Conservation (phyloP, 2,888 invertebrate genomes). For the Thyatira batis region DNA sequence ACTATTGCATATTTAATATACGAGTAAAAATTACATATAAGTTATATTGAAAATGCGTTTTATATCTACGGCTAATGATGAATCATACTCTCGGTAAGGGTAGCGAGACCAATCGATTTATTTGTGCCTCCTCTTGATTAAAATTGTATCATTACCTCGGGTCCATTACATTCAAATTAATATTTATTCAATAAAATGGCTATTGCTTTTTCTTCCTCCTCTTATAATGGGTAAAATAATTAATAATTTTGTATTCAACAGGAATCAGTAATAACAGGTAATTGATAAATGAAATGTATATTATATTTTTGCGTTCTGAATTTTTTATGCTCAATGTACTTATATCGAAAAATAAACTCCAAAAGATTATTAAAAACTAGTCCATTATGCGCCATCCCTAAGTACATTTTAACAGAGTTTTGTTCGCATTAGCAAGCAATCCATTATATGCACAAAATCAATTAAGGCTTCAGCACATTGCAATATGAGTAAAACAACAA, state of each 20-base stretch:
- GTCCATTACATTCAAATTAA: background rate
- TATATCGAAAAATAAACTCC: background rate
- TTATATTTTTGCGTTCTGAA: too few species aligned
- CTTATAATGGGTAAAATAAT: too few species aligned
- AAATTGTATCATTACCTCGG: background rate
- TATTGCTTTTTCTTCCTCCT: too few species aligned
- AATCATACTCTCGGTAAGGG: slow-evolving; percentile 5
- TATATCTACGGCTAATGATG: background rate
- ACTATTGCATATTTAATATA: slow-evolving; percentile 20
- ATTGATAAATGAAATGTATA: too few species aligned
- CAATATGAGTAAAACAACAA: slow-evolving; percentile 46
- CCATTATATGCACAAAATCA: slow-evolving; percentile 46
- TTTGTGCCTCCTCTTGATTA: slow-evolving; percentile 11
- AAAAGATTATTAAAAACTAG: background rate
- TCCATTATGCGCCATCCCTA: slow-evolving; percentile 8
- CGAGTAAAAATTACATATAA: background rate
- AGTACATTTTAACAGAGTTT: slow-evolving; percentile 35
- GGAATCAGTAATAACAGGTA: too few species aligned
- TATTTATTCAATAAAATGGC: background rate
- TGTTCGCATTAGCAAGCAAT: slow-evolving; percentile 47
- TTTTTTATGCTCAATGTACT: background rate
- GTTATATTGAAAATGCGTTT: background rate
- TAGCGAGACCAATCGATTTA: slow-evolving; percentile 5
- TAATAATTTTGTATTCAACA: too few species aligned
- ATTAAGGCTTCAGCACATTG: slow-evolving; percentile 33